Evolutionary conservation across 2,113 vertebrate genomes (phyloP).

Genomic region (Crotalus helleri): DNA sequence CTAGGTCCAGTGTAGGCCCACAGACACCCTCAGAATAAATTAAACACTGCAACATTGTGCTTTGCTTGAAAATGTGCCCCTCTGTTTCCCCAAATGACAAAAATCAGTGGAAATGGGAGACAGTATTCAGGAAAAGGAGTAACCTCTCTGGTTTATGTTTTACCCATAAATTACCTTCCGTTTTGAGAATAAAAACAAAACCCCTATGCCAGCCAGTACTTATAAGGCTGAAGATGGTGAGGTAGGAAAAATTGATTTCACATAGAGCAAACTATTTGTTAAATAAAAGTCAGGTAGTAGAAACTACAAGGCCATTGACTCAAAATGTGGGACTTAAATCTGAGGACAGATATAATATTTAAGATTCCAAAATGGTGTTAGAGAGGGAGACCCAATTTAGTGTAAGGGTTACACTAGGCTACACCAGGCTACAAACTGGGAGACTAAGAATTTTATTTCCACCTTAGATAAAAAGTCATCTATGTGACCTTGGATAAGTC

Average conservation of each 20-base stretch:
- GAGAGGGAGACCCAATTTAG: neutral
- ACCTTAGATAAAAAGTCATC: neutral
- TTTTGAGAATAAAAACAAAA: neutral
- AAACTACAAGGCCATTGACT: neutral
- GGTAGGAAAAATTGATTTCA: neutral
- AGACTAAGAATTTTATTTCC: neutral
- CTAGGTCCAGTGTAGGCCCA: neutral
- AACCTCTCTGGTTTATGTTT: neutral
- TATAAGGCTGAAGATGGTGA: neutral
- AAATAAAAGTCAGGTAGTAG: neutral
- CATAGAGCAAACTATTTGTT: neutral
- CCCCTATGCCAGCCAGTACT: neutral
- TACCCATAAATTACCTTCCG: neutral
- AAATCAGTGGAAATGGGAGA: neutral
- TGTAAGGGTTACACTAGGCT: neutral
- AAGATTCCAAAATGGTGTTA: neutral
- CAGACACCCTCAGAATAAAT: neutral
- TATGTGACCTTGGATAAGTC: neutral
- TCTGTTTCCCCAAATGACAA: neutral
- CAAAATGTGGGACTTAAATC: neutral
- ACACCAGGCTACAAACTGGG: neutral
- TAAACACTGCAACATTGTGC: neutral
- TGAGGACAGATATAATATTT: neutral
- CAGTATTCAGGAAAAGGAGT: neutral
- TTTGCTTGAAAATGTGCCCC: neutral